phyloP scores from a whole-genome alignment of 2,888 invertebrate genomes.

The Lochmaea capreae region DNA sequence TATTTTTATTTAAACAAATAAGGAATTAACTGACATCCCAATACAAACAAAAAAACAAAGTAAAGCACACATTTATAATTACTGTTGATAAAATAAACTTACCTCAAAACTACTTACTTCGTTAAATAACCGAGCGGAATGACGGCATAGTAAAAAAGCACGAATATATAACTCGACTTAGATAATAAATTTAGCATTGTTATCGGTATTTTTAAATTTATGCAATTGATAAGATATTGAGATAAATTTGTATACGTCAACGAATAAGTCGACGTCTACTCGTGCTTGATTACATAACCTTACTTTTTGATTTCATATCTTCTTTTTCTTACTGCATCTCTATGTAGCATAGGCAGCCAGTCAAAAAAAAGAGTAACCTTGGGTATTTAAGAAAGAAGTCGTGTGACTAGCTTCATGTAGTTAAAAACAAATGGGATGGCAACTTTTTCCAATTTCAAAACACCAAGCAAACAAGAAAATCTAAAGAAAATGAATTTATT shows the following conservation, averaged over 20 bases:
- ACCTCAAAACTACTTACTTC: constrained; percentile 61
- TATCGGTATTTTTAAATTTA: constrained; percentile 49
- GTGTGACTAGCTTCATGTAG: background rate
- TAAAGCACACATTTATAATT: constrained; percentile 9
- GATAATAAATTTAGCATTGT: constrained; percentile 60
- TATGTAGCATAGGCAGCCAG: background rate
- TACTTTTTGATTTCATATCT: background rate
- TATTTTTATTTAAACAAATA: constrained; percentile 18
- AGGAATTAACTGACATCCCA: background rate
- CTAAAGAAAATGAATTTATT: constrained; percentile 38
- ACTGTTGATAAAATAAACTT: constrained; percentile 41
- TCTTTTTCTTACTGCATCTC: background rate
- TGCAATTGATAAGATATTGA: constrained; percentile 34
- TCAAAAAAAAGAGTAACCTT: no score
- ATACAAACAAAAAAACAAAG: constrained; percentile 6
- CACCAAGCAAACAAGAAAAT: constrained; percentile 26
- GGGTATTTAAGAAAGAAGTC: no score
- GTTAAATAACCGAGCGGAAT: constrained; percentile 62
- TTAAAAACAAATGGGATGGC: constrained; percentile 24
- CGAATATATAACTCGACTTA: constrained; percentile 60
- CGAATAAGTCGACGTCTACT: constrained; percentile 21
- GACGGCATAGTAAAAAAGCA: constrained; percentile 62
- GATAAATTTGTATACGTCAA: constrained; percentile 36
- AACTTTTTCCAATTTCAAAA: background rate
- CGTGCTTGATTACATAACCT: background rate